Conservation (phyloP, 2,797 vertebrate genomes). For the Setipinna tenuifilis region DNA sequence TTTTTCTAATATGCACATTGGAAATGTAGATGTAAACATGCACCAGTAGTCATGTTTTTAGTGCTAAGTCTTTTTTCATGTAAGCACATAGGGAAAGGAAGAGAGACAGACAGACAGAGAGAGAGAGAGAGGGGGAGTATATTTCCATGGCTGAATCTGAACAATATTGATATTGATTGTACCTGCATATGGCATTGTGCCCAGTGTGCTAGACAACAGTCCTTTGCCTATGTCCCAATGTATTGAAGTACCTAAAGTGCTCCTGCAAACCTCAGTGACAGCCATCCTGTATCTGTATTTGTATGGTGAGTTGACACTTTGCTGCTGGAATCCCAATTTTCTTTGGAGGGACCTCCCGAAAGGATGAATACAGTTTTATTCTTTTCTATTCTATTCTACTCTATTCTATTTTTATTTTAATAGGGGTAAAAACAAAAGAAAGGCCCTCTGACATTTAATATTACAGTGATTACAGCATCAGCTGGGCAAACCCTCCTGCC, state of each 20-base stretch:
- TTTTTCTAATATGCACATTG: background rate
- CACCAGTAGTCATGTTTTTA: conserved; percentile 3
- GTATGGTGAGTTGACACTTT: no score
- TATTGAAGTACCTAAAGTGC: background rate
- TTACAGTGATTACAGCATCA: conserved; percentile 43
- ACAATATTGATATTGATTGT: conserved; percentile 24
- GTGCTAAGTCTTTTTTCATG: background rate
- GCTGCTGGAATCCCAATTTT: no score
- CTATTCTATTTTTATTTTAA: background rate
- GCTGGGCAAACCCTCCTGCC: conserved; percentile 30
- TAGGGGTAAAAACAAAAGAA: background rate
- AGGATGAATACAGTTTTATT: no score
- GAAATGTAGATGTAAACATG: conserved; percentile 12
- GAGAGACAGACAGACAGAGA: background rate
- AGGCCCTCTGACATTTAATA: conserved; percentile 47
- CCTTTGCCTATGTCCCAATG: background rate
- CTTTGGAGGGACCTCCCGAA: no score
- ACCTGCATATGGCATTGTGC: background rate
- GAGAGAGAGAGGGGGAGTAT: background rate
- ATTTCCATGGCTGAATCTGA: conserved; percentile 8
- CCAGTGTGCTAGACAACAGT: background rate
- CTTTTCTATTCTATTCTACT: no score
- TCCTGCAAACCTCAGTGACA: background rate
- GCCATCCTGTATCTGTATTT: background rate
- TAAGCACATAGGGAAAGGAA: background rate